Conservation (phyloP, 2,797 vertebrate genomes). For the Phrynocephalus forsythii region DNA sequence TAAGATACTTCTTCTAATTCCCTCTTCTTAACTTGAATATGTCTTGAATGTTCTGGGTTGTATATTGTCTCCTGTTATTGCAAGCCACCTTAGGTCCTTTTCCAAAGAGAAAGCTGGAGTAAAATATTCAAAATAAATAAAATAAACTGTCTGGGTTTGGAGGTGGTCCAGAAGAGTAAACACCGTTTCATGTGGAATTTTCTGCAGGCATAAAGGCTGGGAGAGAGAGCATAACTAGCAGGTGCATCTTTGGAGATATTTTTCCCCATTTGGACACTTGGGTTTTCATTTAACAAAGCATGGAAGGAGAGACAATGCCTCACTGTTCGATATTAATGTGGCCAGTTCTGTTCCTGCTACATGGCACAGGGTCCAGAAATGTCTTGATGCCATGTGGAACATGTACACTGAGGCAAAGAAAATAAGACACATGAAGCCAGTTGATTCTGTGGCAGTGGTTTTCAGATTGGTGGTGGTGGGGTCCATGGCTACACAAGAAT, state of each 20-base stretch:
- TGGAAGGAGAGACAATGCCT: background rate
- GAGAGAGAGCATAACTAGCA: background rate
- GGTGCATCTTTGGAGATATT: background rate
- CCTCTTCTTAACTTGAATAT: too few relatives aligned
- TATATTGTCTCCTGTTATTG: too few relatives aligned
- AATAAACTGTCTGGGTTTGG: too few relatives aligned
- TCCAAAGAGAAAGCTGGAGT: too few relatives aligned
- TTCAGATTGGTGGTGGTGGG: background rate
- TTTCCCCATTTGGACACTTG: background rate
- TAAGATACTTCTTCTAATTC: too few relatives aligned
- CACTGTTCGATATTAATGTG: background rate
- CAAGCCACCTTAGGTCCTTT: too few relatives aligned
- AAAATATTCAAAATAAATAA: too few relatives aligned
- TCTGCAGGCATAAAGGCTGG: background rate
- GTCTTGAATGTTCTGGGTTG: too few relatives aligned
- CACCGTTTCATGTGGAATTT: conserved; percentile 7
- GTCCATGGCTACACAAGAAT: background rate
- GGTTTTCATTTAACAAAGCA: background rate
- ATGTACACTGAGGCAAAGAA: background rate
- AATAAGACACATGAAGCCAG: background rate
- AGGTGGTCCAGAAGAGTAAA: conserved; percentile 9
- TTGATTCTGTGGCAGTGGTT: background rate
- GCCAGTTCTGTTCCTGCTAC: background rate
- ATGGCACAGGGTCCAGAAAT: background rate
- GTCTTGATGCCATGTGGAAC: background rate